Conservation (phyloP, 1,140 invertebrate genomes). For the Xylocopa sonorina region DNA sequence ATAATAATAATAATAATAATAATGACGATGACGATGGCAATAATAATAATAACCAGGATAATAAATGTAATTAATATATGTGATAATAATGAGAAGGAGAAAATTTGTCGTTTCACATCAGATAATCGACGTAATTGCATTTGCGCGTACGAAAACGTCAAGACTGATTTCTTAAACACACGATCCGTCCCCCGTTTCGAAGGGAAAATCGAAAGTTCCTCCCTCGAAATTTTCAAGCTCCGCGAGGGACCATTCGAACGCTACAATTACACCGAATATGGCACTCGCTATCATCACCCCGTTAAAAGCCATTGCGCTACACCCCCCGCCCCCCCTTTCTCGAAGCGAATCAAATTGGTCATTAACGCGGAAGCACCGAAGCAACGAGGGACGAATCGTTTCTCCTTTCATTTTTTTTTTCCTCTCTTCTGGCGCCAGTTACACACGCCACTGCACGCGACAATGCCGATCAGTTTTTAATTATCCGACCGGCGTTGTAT, state of each 20-base stretch:
- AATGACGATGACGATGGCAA: conserved; percentile 53
- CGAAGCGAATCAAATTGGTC: neutral
- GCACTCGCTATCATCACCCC: neutral
- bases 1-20: conserved; percentile 57
- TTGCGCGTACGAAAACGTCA: conserved; percentile 13
- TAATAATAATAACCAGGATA: conserved; percentile 70
- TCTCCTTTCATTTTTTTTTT: conserved; percentile 26
- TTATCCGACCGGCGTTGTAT: conserved; percentile 22
- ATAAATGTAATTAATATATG: conserved; percentile 71
- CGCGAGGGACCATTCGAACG: no score
- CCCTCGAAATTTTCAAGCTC: neutral
- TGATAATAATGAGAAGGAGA: conserved; percentile 60
- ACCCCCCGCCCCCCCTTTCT: neutral
- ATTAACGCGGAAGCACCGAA: neutral
- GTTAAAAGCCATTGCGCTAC: neutral
- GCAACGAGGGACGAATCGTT: conserved; percentile 36
- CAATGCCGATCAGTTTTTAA: neutral
- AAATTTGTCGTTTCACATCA: conserved; percentile 51
- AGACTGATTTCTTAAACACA: conserved; percentile 11
- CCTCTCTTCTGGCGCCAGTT: neutral
- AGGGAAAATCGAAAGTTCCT: neutral
- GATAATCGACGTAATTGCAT: conserved; percentile 28
- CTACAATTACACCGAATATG: neutral
- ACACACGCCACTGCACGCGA: conserved; percentile 25
- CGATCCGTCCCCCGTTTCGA: conserved; percentile 18